A percentile compares a stretch with the other conserved stretches of the same genome.
Evolutionary conservation across 53 echinoderm and acorn worm species (phyloP).

Genomic region (Pentamera pediparva): DNA sequence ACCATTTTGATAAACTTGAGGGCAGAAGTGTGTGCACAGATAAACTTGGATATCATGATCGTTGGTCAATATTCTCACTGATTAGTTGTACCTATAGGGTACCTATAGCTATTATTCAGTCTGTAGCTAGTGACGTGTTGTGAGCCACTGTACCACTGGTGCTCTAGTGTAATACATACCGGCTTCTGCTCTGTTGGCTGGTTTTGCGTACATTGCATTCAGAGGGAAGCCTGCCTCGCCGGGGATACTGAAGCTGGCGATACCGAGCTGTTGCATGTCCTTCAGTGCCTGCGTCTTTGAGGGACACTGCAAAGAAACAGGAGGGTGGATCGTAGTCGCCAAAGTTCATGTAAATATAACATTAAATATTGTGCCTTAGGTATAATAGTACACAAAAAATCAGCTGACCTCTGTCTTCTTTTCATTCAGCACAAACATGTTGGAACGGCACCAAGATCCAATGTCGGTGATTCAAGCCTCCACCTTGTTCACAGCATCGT

Average conservation of each 20-base stretch:
- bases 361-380: neutral
- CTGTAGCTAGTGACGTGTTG: no score
- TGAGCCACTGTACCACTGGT: neutral
- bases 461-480: no score
- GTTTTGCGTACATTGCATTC: constrained; percentile 79
- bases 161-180: constrained; percentile 38
- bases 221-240: constrained; percentile 89
- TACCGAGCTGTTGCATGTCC: constrained; percentile 71
- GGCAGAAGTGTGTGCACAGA: no score
- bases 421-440: no score
- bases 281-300: constrained; percentile 63
- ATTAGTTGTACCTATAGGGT: no score
- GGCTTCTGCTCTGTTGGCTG: constrained; percentile 62
- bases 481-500: no score
- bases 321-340: neutral
- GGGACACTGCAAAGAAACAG: constrained; percentile 51
- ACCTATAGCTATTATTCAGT: no score
- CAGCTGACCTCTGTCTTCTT: neutral
- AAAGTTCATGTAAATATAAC: neutral
- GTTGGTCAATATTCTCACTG: no score
- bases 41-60: no score
- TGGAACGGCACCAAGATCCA: no score
- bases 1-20: no score
- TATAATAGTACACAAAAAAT: neutral
- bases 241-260: constrained; percentile 69